Conservation (phyloP, 2,888 invertebrate genomes). For the Chamaedrilus cognettii region DNA sequence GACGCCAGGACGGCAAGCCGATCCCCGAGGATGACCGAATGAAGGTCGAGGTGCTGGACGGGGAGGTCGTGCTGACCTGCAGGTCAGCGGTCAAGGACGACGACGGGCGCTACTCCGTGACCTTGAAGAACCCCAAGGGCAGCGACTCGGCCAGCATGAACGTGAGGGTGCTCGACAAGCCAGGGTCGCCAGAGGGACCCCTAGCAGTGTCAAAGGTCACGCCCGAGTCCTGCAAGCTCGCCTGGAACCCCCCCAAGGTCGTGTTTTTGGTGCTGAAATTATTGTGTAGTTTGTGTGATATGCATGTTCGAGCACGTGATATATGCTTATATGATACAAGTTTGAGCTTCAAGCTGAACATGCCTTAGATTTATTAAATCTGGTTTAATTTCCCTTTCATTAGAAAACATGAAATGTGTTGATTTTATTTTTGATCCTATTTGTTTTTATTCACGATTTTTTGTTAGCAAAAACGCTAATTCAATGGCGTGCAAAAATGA, state of each 20-base stretch:
- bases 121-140: constrained; percentile 86
- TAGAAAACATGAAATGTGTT: too few species aligned
- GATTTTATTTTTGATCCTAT: too few species aligned
- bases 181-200: constrained; percentile 87
- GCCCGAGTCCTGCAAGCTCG: constrained; percentile 90
- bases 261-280: too few species aligned
- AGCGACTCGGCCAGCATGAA: constrained; percentile 89
- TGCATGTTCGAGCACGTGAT: too few species aligned
- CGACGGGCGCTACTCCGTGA: constrained; percentile 90
- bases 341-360: too few species aligned
- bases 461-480: too few species aligned
- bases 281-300: too few species aligned
- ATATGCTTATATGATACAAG: too few species aligned
- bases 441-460: too few species aligned
- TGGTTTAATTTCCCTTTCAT: too few species aligned
- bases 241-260: constrained; percentile 62
- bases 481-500: too few species aligned
- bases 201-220: constrained; percentile 90
- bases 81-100: constrained; percentile 88
- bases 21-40: constrained; percentile 71
- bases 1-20: constrained; percentile 17
- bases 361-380: too few species aligned
- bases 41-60: constrained; percentile 66
- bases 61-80: constrained; percentile 52
- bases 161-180: constrained; percentile 69